These are phyloP conservation scores for Eulithis testata DNA, from an alignment of 2,888 invertebrate species.

Conservation along the genomic window DNA sequence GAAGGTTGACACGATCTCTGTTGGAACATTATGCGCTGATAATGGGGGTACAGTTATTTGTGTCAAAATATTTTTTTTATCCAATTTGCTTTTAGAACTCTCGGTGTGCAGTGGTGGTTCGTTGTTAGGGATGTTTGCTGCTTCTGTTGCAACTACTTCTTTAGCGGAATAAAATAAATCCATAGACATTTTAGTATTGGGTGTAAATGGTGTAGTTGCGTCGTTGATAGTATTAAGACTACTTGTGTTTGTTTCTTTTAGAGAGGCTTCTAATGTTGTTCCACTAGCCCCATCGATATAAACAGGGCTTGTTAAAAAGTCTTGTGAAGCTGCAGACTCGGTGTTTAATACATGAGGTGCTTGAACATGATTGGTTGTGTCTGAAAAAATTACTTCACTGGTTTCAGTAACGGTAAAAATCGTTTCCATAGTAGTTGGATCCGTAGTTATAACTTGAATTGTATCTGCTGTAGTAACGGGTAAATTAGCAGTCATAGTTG, in stretches of 20 bases:
- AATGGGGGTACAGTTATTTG: constrained; percentile 3
- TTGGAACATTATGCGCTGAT: constrained; percentile 1
- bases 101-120: neutral
- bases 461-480: neutral
- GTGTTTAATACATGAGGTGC: neutral
- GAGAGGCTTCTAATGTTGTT: neutral
- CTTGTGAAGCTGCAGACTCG: neutral
- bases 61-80: neutral
- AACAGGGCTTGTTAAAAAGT: neutral
- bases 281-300: neutral
- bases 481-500: neutral
- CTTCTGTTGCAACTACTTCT: neutral
- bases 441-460: neutral
- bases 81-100: neutral
- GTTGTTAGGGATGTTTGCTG: neutral
- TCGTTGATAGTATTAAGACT: neutral
- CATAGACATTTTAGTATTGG: too few species aligned
- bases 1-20: neutral
- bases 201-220: neutral
- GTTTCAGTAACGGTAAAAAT: constrained; percentile 7
- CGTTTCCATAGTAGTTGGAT: constrained; percentile 3
- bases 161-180: constrained; percentile 2
- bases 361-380: neutral
- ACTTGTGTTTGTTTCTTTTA: neutral
- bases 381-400: neutral